phyloP scores from a whole-genome alignment of 2,888 invertebrate genomes.

The Eilema sororculum region DNA sequence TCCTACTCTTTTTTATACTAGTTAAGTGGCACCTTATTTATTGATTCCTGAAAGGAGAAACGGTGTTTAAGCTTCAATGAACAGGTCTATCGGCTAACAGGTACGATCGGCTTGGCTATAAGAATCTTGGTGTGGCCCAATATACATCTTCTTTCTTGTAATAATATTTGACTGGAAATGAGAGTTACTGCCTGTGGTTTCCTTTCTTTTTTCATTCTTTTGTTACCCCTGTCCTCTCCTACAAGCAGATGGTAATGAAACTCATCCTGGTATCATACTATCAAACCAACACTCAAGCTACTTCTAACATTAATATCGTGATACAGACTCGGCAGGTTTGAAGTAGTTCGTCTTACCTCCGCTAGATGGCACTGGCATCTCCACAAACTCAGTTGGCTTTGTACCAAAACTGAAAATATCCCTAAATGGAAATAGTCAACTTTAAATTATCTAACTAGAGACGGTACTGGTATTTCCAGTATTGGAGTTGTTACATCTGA shows the following conservation, averaged over 20 bases:
- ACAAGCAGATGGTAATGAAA: no score
- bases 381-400: neutral
- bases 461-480: neutral
- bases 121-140: no score
- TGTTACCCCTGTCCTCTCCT: no score
- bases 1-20: no score
- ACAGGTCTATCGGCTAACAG: no score
- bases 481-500: neutral
- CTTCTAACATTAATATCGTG: neutral
- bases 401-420: constrained; percentile 1
- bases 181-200: neutral
- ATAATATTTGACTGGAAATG: neutral
- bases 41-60: no score
- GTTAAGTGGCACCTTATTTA: no score
- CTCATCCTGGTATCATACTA: no score
- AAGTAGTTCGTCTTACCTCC: neutral
- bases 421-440: constrained; percentile 4
- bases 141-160: neutral
- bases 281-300: neutral
- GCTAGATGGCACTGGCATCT: neutral
- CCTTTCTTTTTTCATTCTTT: neutral
- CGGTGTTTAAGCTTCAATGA: no score
- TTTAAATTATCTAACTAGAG: neutral
- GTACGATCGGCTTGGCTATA: no score
- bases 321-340: neutral